phyloP scores from a whole-genome alignment of 2,113 vertebrate genomes.

The Strigops habroptila region DNA sequence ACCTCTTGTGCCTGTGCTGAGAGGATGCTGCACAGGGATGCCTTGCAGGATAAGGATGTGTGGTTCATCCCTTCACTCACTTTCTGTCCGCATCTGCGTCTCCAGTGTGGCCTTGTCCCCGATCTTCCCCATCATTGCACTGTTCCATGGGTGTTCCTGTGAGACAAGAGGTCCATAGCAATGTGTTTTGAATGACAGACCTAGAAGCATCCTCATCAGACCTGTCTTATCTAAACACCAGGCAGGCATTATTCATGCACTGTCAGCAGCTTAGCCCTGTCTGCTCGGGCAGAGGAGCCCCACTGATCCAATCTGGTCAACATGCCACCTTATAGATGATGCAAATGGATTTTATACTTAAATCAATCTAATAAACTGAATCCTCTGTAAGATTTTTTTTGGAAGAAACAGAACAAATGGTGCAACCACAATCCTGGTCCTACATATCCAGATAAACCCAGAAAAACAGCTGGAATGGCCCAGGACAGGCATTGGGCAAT shows the following conservation, averaged over 20 bases:
- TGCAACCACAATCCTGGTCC: not conserved
- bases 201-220: not conserved
- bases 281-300: not conserved
- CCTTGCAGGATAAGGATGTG: rapidly evolving
- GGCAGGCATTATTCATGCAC: not conserved
- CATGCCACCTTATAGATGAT: not conserved
- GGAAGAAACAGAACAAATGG: not conserved
- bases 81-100: not conserved
- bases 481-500: not conserved
- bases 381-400: not conserved
- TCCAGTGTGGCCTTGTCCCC: not conserved
- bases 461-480: not conserved
- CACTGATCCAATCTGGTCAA: not conserved
- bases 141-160: rapidly evolving
- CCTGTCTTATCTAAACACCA: not conserved
- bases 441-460: not conserved
- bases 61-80: rapidly evolving
- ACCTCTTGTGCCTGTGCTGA: rapidly evolving
- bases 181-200: rapidly evolving
- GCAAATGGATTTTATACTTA: not conserved
- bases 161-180: not conserved
- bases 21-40: not conserved
- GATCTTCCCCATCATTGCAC: not conserved
- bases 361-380: not conserved
- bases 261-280: not conserved